Conservation (phyloP, 2,113 vertebrate genomes). For the Rhipidura dahli region DNA sequence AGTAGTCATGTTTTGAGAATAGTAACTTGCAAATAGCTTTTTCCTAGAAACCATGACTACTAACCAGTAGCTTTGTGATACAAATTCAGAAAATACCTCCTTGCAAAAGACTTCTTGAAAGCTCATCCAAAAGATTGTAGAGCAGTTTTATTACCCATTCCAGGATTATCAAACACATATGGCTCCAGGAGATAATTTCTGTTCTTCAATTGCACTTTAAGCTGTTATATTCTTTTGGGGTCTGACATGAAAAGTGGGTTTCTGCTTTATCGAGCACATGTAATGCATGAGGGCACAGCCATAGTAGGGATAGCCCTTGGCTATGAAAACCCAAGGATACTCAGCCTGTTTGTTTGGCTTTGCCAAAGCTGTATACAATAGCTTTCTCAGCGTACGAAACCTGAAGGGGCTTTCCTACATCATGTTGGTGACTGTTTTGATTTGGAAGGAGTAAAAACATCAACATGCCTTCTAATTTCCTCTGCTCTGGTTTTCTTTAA, state of each 20-base stretch:
- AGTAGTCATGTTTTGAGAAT: neutral
- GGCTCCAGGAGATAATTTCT: neutral
- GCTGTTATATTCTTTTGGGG: neutral
- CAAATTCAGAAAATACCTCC: neutral
- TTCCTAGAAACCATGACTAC: neutral
- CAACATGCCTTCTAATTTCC: slow-evolving; percentile 45
- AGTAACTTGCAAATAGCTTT: neutral
- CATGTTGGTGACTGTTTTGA: neutral
- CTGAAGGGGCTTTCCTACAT: slow-evolving; percentile 18
- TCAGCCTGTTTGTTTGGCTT: neutral
- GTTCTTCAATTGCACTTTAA: neutral
- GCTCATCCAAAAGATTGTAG: neutral
- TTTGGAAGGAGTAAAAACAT: slow-evolving; percentile 38
- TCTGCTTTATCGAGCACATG: neutral
- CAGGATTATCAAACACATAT: neutral
- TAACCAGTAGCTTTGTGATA: neutral
- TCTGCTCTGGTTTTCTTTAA: slow-evolving; percentile 13
- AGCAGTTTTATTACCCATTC: neutral
- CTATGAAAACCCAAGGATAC: neutral
- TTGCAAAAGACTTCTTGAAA: neutral
- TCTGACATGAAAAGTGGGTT: neutral
- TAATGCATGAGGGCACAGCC: neutral
- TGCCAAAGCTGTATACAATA: neutral
- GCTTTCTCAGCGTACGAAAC: neutral
- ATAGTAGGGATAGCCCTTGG: neutral